Evolutionary conservation across 2,888 invertebrate genomes (phyloP).

Genomic region (Volucella zonaria): DNA sequence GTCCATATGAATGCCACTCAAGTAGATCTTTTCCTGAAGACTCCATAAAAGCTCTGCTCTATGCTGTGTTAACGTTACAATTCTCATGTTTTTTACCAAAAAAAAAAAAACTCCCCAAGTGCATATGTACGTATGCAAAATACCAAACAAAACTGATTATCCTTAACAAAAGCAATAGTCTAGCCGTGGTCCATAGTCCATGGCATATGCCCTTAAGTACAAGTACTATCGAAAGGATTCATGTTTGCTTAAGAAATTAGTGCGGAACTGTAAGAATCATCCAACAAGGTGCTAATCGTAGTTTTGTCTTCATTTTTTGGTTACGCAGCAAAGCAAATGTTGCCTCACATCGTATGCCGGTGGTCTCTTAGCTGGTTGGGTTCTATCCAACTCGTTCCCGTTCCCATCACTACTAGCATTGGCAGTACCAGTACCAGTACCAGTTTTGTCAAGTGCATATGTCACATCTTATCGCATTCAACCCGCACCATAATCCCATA

Average conservation of each 20-base stretch:
- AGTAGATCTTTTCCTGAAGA: too few species aligned
- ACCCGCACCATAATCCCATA: slow-evolving; percentile 67
- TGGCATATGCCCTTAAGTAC: not conserved
- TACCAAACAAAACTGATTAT: not conserved
- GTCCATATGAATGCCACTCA: too few species aligned
- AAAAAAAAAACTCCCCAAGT: too few species aligned
- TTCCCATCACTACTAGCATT: slow-evolving; percentile 34
- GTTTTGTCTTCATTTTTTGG: slow-evolving; percentile 64
- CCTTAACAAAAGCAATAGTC: not conserved
- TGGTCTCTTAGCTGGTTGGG: slow-evolving; percentile 44
- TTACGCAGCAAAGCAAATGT: slow-evolving; percentile 65
- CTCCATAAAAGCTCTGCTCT: too few species aligned
- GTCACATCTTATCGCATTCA: slow-evolving; percentile 71
- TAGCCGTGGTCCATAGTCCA: not conserved
- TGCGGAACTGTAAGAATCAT: slow-evolving; percentile 65
- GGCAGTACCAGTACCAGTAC: slow-evolving; percentile 2
- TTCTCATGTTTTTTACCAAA: too few species aligned
- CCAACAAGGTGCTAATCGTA: slow-evolving; percentile 72
- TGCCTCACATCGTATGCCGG: slow-evolving; percentile 61
- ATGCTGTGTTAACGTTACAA: too few species aligned
- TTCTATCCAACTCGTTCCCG: slow-evolving; percentile 6
- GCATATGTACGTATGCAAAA: not conserved
- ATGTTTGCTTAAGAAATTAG: slow-evolving; percentile 56
- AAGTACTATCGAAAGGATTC: slow-evolving; percentile 36
- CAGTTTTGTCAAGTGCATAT: slow-evolving; percentile 68